Evolutionary conservation across 2,888 invertebrate genomes (phyloP), one percentile per base, ranked within the genome.

Genomic region (Drosophila vallismaia): DNA sequence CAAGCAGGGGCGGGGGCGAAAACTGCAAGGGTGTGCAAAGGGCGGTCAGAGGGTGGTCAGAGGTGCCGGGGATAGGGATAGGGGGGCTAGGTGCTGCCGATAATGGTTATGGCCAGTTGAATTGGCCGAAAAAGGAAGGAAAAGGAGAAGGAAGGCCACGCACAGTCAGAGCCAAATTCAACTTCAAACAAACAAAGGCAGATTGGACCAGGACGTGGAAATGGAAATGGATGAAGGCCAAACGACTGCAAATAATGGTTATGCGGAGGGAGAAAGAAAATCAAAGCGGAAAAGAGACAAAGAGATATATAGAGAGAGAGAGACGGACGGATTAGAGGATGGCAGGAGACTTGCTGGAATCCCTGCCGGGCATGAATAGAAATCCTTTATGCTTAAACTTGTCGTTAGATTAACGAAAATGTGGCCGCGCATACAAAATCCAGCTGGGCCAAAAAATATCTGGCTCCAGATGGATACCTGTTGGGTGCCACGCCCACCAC

Each of bases 331-430:
- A 3, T 49, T 8, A 8, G 9, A 42, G 19, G 14, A 51, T 6
- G 4, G 28, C 5, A 28, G 28, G 28, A 28, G 31, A 57, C 42
- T 19, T 33, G 9, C 10, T 7, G 67, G 67, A 57, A 67, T 66
- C 60, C 76, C 76, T 72, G 55, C 48, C 44, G 52, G 59, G 63
- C 74, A 79, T 79, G 84, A 77, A 84, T 86, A 68, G 74, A 88
- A 85, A 88, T 88, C 85, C 80, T 85, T 85, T 88, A 76, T 83
- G 77, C 79, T 69, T 78, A 75, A 80, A 75, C 83, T 88, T 80
- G 86, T 78, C 88, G 80, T 86, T 88, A 83, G 86, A 88, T 84
- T 84, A 84, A 83, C 75, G 76, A 84, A 86, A 88, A 86, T 84
- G 88, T 86, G 80, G 80, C 74, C 80, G 76, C 78, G 84, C 84